phyloP scores from a whole-genome alignment of 2,888 invertebrate species.

The Seira sanloemensis region DNA sequence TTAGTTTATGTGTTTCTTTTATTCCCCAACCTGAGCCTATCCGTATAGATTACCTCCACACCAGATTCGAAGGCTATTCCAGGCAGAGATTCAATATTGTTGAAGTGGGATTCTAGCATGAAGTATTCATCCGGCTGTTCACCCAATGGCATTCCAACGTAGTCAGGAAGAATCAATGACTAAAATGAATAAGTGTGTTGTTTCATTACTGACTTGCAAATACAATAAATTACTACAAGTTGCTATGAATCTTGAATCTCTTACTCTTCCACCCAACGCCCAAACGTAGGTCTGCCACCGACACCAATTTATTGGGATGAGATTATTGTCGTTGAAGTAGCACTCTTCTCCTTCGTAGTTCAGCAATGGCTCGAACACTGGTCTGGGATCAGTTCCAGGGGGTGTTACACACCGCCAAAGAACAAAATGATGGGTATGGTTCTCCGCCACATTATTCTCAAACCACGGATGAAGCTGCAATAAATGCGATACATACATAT shows the following conservation, averaged over 20 bases:
- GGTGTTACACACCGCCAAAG: conserved; percentile 55
- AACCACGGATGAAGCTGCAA: conserved; percentile 32
- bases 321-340: conserved; percentile 21
- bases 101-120: conserved; percentile 58
- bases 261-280: conserved; percentile 58
- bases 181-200: conserved; percentile 9
- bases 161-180: conserved; percentile 53
- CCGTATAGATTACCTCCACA: conserved; percentile 45
- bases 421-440: conserved; percentile 56
- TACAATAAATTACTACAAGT: neutral
- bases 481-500: neutral
- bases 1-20: neutral
- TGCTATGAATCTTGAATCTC: neutral
- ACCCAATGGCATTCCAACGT: conserved; percentile 54
- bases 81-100: conserved; percentile 46
- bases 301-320: conserved; percentile 50
- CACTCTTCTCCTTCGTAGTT: conserved; percentile 44
- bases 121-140: conserved; percentile 44
- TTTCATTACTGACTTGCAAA: neutral
- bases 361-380: conserved; percentile 42
- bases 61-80: conserved; percentile 46
- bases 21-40: conserved; percentile 40
- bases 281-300: conserved; percentile 44
- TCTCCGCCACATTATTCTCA: conserved; percentile 32
- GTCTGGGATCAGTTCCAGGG: conserved; percentile 24